These are phyloP conservation scores for Pelusios castaneus DNA, from an alignment of 2,113 vertebrate species.

Conservation along the genomic window DNA sequence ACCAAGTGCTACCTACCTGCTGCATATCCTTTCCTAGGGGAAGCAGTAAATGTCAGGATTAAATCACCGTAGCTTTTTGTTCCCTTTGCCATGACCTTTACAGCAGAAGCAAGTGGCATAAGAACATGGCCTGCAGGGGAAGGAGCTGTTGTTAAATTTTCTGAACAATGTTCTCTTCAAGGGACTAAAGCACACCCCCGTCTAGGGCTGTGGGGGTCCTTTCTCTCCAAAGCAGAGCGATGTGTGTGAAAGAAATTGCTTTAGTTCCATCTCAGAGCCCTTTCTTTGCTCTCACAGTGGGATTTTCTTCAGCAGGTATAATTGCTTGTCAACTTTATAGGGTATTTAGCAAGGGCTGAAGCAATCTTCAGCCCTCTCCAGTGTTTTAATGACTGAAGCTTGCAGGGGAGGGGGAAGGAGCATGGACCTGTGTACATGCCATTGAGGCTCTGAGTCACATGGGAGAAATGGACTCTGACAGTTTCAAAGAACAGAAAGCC, in stretches of 20 bases:
- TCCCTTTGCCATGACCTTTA: background rate
- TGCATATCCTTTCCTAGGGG: background rate
- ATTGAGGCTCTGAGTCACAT: fast-evolving
- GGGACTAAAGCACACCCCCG: background rate
- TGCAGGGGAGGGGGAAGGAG: slow-evolving; percentile 8
- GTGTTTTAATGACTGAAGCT: background rate
- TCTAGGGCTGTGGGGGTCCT: background rate
- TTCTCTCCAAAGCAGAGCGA: background rate
- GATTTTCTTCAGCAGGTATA: background rate
- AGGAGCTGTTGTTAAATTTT: background rate
- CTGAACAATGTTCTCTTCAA: fast-evolving
- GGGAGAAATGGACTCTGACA: fast-evolving
- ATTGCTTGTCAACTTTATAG: slow-evolving; percentile 27
- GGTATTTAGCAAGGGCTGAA: slow-evolving; percentile 26
- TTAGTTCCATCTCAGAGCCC: background rate
- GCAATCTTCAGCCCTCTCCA: background rate
- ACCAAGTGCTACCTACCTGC: background rate
- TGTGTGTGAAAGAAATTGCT: background rate
- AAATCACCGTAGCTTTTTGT: background rate
- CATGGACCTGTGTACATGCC: background rate
- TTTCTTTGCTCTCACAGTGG: slow-evolving; percentile 1
- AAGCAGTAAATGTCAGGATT: background rate
- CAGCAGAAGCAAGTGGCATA: fast-evolving
- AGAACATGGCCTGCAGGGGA: background rate
- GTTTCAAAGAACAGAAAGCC: slow-evolving; percentile 29